These are phyloP conservation scores for Epirrhoe alternata DNA, from an alignment of 2,888 invertebrate genomes.

Conservation along the genomic window DNA sequence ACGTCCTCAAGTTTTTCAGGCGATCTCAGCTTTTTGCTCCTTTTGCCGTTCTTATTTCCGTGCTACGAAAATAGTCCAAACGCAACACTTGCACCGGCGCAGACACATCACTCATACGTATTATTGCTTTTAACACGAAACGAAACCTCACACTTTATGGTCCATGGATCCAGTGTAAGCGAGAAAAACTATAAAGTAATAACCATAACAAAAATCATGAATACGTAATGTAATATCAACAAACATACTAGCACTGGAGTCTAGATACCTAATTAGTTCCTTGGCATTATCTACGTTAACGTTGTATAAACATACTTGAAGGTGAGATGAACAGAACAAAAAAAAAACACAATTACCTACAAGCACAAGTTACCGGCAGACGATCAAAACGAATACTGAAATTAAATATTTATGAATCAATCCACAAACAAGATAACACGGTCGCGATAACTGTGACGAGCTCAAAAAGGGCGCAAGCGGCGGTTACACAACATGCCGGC, in stretches of 20 bases:
- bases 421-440: slow-evolving; percentile 61
- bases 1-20: slow-evolving; percentile 82
- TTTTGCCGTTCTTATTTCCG: slow-evolving; percentile 85
- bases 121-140: slow-evolving; percentile 40
- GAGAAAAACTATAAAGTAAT: slow-evolving; percentile 16
- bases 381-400: slow-evolving; percentile 59
- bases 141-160: slow-evolving; percentile 38
- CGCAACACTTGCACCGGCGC: slow-evolving; percentile 80
- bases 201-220: slow-evolving; percentile 18
- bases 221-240: slow-evolving; percentile 39
- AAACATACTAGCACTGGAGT: slow-evolving; percentile 45
- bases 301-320: slow-evolving; percentile 52
- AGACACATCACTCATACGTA: slow-evolving; percentile 77
- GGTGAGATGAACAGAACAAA: slow-evolving; percentile 55
- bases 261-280: slow-evolving; percentile 53
- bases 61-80: slow-evolving; percentile 83
- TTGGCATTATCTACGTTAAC: slow-evolving; percentile 63
- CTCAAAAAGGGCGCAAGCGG: slow-evolving; percentile 55
- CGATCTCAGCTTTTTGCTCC: slow-evolving; percentile 80
- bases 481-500: slow-evolving; percentile 63
- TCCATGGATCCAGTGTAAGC: slow-evolving; percentile 13
- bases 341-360: slow-evolving; percentile 51
- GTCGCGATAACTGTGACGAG: slow-evolving; percentile 52
- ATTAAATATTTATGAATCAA: slow-evolving; percentile 57
- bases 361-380: slow-evolving; percentile 59